Evolutionary conservation across 2,888 invertebrate genomes (phyloP).

Genomic region (Agapetus fuscipes): DNA sequence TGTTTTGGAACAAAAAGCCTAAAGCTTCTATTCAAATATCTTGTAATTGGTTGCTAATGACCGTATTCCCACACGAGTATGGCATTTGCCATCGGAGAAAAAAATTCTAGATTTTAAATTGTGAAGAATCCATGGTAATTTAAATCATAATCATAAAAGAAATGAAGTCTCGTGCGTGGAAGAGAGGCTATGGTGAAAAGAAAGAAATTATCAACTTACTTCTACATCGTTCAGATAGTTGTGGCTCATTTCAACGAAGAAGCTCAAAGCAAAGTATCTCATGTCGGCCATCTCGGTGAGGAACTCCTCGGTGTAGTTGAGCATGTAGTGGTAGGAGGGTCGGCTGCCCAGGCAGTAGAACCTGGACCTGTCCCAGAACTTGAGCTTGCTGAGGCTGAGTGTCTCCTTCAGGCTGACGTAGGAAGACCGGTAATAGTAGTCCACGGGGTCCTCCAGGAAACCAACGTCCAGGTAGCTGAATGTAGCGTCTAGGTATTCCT

Average conservation of each 20-base stretch:
- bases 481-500: conserved; percentile 18
- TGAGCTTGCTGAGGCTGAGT: conserved; percentile 11
- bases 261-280: conserved; percentile 19
- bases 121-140: too few species aligned
- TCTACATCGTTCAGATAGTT: conserved; percentile 19
- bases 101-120: too few species aligned
- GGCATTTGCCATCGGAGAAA: too few species aligned
- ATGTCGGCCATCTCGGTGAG: conserved; percentile 18
- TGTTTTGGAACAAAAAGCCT: too few species aligned
- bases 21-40: too few species aligned
- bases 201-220: conserved; percentile 6
- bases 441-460: conserved; percentile 18
- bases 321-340: conserved; percentile 18
- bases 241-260: conserved; percentile 21
- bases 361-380: conserved; percentile 16
- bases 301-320: conserved; percentile 21
- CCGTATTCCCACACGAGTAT: too few species aligned
- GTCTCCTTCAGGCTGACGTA: conserved; percentile 16
- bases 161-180: too few species aligned
- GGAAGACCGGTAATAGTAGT: conserved; percentile 18
- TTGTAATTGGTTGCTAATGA: too few species aligned
- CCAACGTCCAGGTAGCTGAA: conserved; percentile 17
- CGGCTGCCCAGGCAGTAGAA: conserved; percentile 19
- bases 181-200: too few species aligned
- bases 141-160: too few species aligned